Base-by-base conservation (phyloP, 2,797 vertebrate species). In the Danio kyathit region DNA sequence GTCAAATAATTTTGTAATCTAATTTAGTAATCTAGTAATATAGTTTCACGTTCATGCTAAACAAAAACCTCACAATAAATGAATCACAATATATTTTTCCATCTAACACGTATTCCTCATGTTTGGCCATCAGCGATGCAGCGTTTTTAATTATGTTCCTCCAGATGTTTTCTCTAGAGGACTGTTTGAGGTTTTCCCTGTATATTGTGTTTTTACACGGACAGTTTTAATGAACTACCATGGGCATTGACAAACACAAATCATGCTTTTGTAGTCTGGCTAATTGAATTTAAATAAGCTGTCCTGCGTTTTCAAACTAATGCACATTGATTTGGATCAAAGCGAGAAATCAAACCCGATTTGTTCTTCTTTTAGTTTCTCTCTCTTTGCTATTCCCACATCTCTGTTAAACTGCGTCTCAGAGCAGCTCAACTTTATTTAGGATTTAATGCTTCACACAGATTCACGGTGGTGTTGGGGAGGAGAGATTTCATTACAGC, bases 401-500 rank as follows among this genome's bases (percentile, higher is more conserved):
- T 69, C 14, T 8, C 21, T 46, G 41, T 70, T 61, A 64, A 69
- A 74, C 66, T 70, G 61, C 19, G 19, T 46, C 38, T 81, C 49
- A 79, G 60, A 75, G 61, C 78, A 57, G 43, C 19, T 38, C 17
- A 70, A 40, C 43, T 79, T 71, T 21, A 17, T 81, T 16, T 29
- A 41, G 38, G 64, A 64, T 40, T 16, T n/a, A 69, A 54, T 10
- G 16, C 57, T 54, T 57, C 21, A 69, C 72, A 67, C 64, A 80
- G 38, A 82, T 85, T 69, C 46, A 77, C 63, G 21, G n/a, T 48
- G 60, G 73, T 78, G 51, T 48, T 16, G 11, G 61, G 61, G 66
- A 70, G 74, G 51, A 74, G 64, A 57, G 38, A 56, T 83, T 80
- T 80, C 12, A 70, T 69, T 83, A 75, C 29, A 54, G 60, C 52